Percentiles rank a stretch among this genome's conserved stretches.
Conservation (phyloP, 2,797 vertebrate genomes). For the Nannoperca obscura region DNA sequence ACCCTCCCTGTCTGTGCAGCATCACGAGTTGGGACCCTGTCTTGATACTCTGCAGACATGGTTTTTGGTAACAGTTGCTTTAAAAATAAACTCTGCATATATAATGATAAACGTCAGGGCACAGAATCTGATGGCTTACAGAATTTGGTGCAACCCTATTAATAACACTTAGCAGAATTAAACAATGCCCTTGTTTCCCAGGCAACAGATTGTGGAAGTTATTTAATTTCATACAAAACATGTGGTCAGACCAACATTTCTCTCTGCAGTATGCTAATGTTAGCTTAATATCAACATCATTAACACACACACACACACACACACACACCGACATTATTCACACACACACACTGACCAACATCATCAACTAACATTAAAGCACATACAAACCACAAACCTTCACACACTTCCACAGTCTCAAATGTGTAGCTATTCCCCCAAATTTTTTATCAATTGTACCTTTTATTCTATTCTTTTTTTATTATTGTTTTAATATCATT, state of each 20-base stretch:
- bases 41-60: not conserved
- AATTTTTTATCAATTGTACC: too few species aligned
- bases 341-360: too few species aligned
- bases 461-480: too few species aligned
- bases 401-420: too few species aligned
- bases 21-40: not conserved
- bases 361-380: too few species aligned
- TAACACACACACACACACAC: too few species aligned
- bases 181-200: not conserved
- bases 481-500: too few species aligned
- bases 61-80: not conserved
- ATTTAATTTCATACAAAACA: not conserved
- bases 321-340: too few species aligned
- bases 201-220: not conserved
- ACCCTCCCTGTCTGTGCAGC: not conserved
- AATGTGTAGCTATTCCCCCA: too few species aligned
- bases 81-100: too few species aligned
- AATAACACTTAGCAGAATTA: not conserved
- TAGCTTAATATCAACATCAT: not conserved
- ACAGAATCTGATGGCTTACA: not conserved
- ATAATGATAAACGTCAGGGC: not conserved
- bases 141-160: not conserved
- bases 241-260: not conserved
- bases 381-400: too few species aligned
- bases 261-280: not conserved